A percentile compares a stretch with the other conserved stretches of the same genome.
These are phyloP conservation scores for Tipula vernalis DNA, from an alignment of 2,888 invertebrate species.

Conservation along the genomic window DNA sequence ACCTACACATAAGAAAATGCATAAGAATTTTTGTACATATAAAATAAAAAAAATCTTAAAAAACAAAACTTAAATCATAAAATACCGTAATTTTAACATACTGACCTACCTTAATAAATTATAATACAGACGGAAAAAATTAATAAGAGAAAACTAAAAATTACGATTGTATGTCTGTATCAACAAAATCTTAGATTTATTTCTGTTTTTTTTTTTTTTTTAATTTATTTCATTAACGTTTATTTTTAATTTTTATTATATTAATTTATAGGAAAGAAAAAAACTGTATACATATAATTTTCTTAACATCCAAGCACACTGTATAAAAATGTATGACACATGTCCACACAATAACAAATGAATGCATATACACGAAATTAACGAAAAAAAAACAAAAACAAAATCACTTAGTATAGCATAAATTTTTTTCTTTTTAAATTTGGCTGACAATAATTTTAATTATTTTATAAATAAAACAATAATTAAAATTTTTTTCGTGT, in stretches of 20 bases:
- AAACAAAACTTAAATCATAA: background rate
- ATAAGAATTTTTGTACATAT: background rate
- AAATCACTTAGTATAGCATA: background rate
- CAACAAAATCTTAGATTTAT: background rate
- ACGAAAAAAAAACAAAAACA: background rate
- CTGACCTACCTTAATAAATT: background rate
- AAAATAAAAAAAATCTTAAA: background rate
- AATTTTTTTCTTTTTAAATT: background rate
- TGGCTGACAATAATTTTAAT: background rate
- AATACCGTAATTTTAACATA: slow-evolving; percentile 4
- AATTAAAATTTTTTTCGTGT: background rate
- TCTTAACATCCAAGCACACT: background rate
- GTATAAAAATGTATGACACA: background rate
- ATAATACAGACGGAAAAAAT: background rate
- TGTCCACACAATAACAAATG: background rate
- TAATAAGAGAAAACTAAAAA: background rate
- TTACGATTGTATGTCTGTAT: background rate
- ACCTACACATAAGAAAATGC: background rate
- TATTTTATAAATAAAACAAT: background rate
- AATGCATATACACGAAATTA: background rate
- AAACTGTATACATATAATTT: background rate
- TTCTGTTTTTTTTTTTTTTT: background rate
- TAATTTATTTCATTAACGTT: background rate
- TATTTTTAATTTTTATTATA: background rate
- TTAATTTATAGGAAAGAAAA: no score